These are phyloP conservation scores for Lindbergichthys nudifrons DNA, from an alignment of 2,797 vertebrate genomes.

Conservation along the genomic window DNA sequence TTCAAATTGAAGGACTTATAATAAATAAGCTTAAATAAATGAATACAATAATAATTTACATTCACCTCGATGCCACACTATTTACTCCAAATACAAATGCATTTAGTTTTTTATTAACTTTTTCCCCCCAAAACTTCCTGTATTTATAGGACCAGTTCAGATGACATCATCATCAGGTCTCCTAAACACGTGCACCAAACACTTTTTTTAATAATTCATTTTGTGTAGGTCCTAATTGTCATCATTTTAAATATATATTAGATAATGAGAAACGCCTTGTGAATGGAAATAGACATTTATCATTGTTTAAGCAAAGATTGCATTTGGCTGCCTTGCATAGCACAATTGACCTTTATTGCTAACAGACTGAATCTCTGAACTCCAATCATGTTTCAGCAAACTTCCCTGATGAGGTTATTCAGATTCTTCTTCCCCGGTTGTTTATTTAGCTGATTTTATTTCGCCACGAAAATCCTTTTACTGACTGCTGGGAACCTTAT, in stretches of 20 bases:
- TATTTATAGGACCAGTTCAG: conserved; percentile 44
- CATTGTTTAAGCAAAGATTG: conserved; percentile 64
- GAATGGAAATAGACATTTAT: conserved; percentile 47
- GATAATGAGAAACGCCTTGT: conserved; percentile 42
- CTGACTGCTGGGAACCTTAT: conserved; percentile 13
- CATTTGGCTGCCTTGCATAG: conserved; percentile 81
- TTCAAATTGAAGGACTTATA: conserved; percentile 65
- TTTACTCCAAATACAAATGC: conserved; percentile 69
- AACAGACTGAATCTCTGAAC: conserved; percentile 59
- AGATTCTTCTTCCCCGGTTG: conserved; percentile 11
- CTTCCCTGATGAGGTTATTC: conserved; percentile 54
- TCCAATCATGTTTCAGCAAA: conserved; percentile 66
- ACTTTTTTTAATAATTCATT: conserved; percentile 22
- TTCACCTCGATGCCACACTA: conserved; percentile 69
- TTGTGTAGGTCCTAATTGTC: conserved; percentile 15
- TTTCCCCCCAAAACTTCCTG: conserved; percentile 29
- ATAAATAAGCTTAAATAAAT: conserved; percentile 74
- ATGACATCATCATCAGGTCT: conserved; percentile 54
- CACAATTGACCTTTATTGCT: conserved; percentile 77
- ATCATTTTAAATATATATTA: conserved; percentile 42
- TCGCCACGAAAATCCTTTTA: not conserved
- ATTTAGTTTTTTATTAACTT: conserved; percentile 31
- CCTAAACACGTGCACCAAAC: conserved; percentile 51
- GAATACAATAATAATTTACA: conserved; percentile 75
- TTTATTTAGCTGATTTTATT: conserved; percentile 20